These are phyloP conservation scores for Andrena camellia DNA, from an alignment of 2,888 invertebrate genomes.

Conservation along the genomic window DNA sequence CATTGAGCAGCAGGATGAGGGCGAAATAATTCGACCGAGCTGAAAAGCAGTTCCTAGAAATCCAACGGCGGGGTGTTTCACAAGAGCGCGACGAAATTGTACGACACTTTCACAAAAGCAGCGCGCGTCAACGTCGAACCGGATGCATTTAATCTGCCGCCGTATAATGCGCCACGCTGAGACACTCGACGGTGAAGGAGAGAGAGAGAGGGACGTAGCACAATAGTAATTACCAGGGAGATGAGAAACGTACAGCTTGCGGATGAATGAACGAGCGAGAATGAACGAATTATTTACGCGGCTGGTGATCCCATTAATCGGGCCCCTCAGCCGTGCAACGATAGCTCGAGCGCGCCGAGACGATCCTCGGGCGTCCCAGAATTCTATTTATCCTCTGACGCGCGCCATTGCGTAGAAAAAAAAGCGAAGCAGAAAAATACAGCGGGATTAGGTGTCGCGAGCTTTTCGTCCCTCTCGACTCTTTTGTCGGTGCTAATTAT, in stretches of 20 bases:
- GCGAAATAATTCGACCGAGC: background rate
- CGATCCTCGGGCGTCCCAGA: background rate
- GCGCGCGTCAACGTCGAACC: slow-evolving; percentile 58
- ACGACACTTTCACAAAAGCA: slow-evolving; percentile 61
- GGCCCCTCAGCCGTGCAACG: background rate
- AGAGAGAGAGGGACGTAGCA: slow-evolving; percentile 37
- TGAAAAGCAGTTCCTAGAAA: slow-evolving; percentile 34
- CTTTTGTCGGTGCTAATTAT: slow-evolving; percentile 6
- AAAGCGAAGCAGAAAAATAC: background rate
- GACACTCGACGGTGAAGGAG: slow-evolving; percentile 29
- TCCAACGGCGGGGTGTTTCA: background rate
- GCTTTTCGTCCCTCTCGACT: background rate
- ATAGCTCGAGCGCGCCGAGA: background rate
- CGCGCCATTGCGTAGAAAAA: background rate
- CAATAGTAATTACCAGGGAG: slow-evolving; percentile 56
- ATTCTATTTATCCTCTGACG: background rate
- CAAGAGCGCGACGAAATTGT: slow-evolving; percentile 27
- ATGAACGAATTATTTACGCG: slow-evolving; percentile 51
- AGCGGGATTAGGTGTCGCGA: background rate
- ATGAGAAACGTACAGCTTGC: slow-evolving; percentile 38
- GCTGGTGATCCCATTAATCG: slow-evolving; percentile 61
- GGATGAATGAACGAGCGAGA: slow-evolving; percentile 48
- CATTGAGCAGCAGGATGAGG: background rate
- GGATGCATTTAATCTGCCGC: slow-evolving; percentile 73
- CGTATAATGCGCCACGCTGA: slow-evolving; percentile 48